Evolutionary conservation across 1,140 invertebrate genomes (phyloP).

Genomic region (Macrobrachium nipponense): DNA sequence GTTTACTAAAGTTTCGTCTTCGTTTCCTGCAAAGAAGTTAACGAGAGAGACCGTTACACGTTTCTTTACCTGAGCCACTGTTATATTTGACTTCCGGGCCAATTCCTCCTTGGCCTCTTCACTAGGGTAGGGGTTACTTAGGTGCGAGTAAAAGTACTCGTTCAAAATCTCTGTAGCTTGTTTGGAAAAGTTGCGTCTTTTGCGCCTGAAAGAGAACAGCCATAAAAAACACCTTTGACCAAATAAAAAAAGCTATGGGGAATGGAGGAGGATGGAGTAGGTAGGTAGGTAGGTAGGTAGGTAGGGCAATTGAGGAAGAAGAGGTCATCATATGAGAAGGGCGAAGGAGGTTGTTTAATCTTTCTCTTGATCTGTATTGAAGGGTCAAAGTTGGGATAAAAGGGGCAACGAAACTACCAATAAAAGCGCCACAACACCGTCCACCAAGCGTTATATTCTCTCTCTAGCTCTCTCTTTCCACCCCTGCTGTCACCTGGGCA

Average conservation of each 20-base stretch:
- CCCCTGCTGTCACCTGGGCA: slow-evolving; percentile 4
- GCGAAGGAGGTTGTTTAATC: not conserved
- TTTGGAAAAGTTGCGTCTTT: slow-evolving; percentile 78
- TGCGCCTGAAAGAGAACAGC: slow-evolving; percentile 72
- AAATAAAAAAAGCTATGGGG: slow-evolving; percentile 60
- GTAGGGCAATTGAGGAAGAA: not conserved
- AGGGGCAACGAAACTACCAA: slow-evolving; percentile 58
- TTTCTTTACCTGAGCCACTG: slow-evolving; percentile 75
- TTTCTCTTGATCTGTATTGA: not conserved
- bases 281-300: too few relatives aligned
- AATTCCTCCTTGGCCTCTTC: slow-evolving; percentile 79
- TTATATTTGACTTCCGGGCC: slow-evolving; percentile 77
- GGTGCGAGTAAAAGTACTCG: slow-evolving; percentile 78
- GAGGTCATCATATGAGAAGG: not conserved
- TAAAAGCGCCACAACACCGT: slow-evolving; percentile 55
- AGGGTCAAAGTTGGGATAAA: not conserved
- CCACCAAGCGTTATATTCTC: slow-evolving; percentile 61
- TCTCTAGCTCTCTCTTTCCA: slow-evolving; percentile 6
- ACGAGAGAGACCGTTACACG: slow-evolving; percentile 58
- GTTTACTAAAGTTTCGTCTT: slow-evolving; percentile 99
- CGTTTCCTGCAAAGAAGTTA: slow-evolving; percentile 81
- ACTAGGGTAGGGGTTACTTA: slow-evolving; percentile 77
- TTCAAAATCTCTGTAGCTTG: slow-evolving; percentile 78
- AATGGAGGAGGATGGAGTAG: not conserved
- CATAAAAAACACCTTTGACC: slow-evolving; percentile 65